phyloP scores from a whole-genome alignment of 2,113 vertebrate species.

The Mustela nigripes region DNA sequence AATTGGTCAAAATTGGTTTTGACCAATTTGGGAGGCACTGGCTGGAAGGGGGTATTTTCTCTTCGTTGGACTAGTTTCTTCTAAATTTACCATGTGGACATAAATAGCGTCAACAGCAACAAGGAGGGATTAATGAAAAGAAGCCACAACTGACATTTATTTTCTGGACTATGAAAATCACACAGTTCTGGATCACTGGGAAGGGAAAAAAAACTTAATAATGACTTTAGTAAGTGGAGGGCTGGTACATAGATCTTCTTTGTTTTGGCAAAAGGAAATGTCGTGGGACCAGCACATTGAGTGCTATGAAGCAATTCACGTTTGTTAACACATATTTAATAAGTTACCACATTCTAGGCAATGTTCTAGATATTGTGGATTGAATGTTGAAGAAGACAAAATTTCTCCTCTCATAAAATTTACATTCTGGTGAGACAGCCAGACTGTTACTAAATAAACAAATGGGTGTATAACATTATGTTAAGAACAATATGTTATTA shows the following conservation, averaged over 20 bases:
- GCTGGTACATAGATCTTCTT: neutral
- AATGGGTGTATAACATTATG: neutral
- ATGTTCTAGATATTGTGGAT: neutral
- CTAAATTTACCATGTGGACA: neutral
- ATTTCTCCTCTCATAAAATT: neutral
- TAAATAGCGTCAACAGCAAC: neutral
- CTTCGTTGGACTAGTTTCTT: neutral
- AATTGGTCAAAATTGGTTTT: neutral
- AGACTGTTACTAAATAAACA: neutral
- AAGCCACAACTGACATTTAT: neutral
- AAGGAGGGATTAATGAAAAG: neutral
- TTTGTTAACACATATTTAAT: neutral
- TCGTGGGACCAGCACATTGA: neutral
- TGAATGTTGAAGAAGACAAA: neutral
- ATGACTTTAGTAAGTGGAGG: neutral
- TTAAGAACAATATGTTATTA: neutral
- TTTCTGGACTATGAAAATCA: neutral
- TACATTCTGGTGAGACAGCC: neutral
- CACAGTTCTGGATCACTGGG: neutral
- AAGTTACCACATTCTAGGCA: neutral
- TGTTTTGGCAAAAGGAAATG: neutral
- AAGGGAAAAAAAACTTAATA: neutral
- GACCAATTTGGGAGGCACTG: neutral
- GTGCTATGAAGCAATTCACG: neutral
- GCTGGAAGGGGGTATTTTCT: neutral